These are phyloP conservation scores for Luffia ferchaultella DNA, from an alignment of 2,888 invertebrate genomes.

Conservation along the genomic window DNA sequence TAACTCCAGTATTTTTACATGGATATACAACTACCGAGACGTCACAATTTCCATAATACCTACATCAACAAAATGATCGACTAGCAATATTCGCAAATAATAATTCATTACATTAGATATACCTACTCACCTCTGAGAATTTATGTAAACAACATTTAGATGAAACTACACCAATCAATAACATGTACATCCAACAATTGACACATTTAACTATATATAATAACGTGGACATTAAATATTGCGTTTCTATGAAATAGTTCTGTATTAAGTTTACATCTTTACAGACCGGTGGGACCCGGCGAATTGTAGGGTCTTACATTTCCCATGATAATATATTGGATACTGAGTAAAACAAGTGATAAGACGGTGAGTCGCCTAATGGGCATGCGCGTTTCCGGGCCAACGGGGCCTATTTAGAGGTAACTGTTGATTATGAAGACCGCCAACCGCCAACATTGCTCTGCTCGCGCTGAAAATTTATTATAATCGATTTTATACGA, in stretches of 20 bases:
- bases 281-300: slow-evolving; percentile 28
- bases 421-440: background rate
- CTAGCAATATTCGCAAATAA: too few species aligned
- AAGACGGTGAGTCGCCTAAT: slow-evolving; percentile 1
- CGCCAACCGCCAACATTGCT: background rate
- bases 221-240: too few species aligned
- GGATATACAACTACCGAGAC: too few species aligned
- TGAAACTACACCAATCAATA: slow-evolving; percentile 17
- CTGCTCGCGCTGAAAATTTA: background rate
- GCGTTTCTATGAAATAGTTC: too few species aligned
- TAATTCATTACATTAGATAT: too few species aligned
- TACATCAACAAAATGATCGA: too few species aligned
- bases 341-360: background rate
- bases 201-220: slow-evolving; percentile 20
- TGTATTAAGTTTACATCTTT: too few species aligned
- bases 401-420: slow-evolving; percentile 34
- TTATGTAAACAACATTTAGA: slow-evolving; percentile 21
- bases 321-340: background rate
- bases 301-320: background rate
- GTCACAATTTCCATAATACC: too few species aligned
- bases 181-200: slow-evolving; percentile 49
- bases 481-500: background rate
- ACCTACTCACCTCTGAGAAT: slow-evolving; percentile 12
- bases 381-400: slow-evolving; percentile 48
- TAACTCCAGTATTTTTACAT: too few species aligned